Percentiles rank a stretch among this genome's conserved stretches.
phyloP scores from a whole-genome alignment of 2,113 vertebrate species.

The Agapornis roseicollis region DNA sequence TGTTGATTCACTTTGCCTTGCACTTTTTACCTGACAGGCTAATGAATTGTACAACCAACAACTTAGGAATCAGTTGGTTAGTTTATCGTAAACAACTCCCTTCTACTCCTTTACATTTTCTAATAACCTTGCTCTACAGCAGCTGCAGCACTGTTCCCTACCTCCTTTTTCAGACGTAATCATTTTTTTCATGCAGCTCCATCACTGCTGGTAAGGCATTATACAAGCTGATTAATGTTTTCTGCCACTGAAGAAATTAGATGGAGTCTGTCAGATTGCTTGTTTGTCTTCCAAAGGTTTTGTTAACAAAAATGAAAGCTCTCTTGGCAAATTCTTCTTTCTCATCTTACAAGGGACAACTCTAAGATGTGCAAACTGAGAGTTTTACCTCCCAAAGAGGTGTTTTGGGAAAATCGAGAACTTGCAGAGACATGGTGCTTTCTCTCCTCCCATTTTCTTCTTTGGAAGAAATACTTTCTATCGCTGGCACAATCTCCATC shows the following conservation, averaged over 20 bases:
- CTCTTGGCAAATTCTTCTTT: background rate
- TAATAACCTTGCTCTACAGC: constrained; percentile 39
- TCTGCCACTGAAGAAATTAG: constrained; percentile 1
- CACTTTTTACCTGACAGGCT: constrained; percentile 48
- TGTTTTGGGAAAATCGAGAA: background rate
- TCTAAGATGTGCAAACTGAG: background rate
- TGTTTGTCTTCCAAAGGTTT: background rate
- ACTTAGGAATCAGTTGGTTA: constrained; percentile 55
- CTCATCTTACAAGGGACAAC: background rate
- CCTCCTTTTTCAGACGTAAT: constrained; percentile 29
- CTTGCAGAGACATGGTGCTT: background rate
- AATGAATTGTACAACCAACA: constrained; percentile 49
- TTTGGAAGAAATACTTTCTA: background rate
- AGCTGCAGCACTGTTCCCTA: background rate
- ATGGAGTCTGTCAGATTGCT: background rate
- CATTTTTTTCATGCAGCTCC: background rate
- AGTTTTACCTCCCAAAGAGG: background rate
- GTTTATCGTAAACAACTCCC: constrained; percentile 61
- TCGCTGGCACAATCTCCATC: background rate
- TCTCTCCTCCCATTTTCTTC: background rate
- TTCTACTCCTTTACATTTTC: constrained; percentile 45
- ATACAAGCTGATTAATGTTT: background rate
- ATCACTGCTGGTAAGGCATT: background rate
- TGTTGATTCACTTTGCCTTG: constrained; percentile 42
- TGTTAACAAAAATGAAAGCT: background rate